Evolutionary conservation across 2,113 vertebrate genomes (phyloP), one percentile per base, ranked within the genome.

Genomic region (Hydropotes inermis): DNA sequence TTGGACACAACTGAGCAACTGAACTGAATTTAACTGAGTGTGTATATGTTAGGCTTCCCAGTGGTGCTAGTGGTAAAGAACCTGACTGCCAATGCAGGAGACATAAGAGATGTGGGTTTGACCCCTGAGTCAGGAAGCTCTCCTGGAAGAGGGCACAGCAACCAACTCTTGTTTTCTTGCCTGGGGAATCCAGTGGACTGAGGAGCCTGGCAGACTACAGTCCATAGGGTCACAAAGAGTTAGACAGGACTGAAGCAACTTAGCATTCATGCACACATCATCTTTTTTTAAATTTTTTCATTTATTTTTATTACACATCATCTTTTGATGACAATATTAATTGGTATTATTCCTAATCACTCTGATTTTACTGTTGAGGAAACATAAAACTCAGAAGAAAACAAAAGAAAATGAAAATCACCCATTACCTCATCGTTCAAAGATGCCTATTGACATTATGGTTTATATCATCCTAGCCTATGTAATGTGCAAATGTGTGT

Each of bases 1-100:
- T 70, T 0, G 1, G n/a, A 70, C n/a, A 70, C 0, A 0, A 70
- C n/a, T 23, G 67, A 39, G n/a, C 3, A 10, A 39, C 67, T 70
- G 36, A 70, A 70, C 64, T 70, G n/a, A 70, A 70, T 10, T 70
- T 12, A 70, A 23, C 19, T 39, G 19, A 70, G 67, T 70, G 19
- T 36, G 10, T 70, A 39, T 39, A 70, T 21, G 1, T 39, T 70
- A 70, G n/a, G 19, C n/a, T 23, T 39, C n/a, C n/a, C 67, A 70
- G n/a, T 70, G 5, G 4, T 39, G n/a, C 19, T 39, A 70, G 67
- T 70, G n/a, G 70, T 39, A 76, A 76, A 76, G 36, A 76, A 43
- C 36, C 36, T 27, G 6, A 14, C 70, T 76, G 70, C 70, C 21
- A 76, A 43, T 43, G 36, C 36, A 43, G 25, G 12, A 76, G 70